A percentile compares a stretch with the other conserved stretches of the same genome.
These are phyloP conservation scores for Dromaius novaehollandiae DNA, from an alignment of 2,113 vertebrate species.

Conservation along the genomic window DNA sequence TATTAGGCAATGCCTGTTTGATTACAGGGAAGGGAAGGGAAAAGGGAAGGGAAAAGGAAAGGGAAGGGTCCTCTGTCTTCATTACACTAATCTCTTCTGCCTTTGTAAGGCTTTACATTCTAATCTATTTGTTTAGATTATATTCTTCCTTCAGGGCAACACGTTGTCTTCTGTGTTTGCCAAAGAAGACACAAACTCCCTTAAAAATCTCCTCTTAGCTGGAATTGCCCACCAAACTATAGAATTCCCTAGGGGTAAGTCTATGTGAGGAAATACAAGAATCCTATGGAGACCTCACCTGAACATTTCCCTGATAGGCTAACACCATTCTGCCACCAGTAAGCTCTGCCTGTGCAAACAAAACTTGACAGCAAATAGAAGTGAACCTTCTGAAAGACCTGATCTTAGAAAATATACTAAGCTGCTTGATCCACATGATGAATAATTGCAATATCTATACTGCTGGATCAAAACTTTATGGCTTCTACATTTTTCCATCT, in stretches of 20 bases:
- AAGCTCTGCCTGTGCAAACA: neutral
- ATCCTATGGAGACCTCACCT: neutral
- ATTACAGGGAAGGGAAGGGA: neutral
- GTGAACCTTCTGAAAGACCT: constrained; percentile 3
- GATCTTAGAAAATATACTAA: neutral
- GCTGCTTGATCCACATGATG: neutral
- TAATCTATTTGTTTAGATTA: neutral
- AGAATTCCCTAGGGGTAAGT: neutral
- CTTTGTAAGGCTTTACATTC: neutral
- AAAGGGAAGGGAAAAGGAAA: neutral
- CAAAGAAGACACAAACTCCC: neutral
- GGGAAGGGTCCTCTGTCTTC: neutral
- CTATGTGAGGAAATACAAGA: neutral
- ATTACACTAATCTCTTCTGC: neutral
- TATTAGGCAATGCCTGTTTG: neutral
- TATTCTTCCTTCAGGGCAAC: neutral
- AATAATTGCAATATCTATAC: neutral
- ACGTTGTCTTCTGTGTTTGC: neutral
- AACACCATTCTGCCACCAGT: neutral
- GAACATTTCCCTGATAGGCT: neutral
- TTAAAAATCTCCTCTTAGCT: neutral
- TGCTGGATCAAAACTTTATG: neutral
- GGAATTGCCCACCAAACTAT: neutral
- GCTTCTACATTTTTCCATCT: neutral
- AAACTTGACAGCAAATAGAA: neutral